phyloP scores from a whole-genome alignment of 2,797 vertebrate species.

The Phaenicophaeus curvirostris region DNA sequence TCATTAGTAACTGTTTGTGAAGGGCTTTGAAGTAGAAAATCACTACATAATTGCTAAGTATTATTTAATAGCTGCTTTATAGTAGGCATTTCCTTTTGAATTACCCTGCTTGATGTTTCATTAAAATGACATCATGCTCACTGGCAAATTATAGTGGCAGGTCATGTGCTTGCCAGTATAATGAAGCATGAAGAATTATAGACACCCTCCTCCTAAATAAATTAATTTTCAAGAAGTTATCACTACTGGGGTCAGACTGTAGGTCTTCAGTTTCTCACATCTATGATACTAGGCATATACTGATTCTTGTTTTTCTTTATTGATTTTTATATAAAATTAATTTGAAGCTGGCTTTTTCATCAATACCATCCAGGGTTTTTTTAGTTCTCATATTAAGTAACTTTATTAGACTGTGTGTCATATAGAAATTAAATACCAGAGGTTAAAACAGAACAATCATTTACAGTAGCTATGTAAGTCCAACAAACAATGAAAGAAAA shows the following conservation, averaged over 20 bases:
- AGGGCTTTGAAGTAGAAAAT: slow-evolving; percentile 66
- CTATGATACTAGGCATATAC: not conserved
- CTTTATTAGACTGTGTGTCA: not conserved
- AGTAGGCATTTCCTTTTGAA: slow-evolving; percentile 48
- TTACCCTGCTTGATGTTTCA: slow-evolving; percentile 53
- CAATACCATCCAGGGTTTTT: not conserved
- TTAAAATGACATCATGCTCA: slow-evolving; percentile 60
- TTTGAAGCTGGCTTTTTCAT: not conserved
- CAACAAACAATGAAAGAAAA: not conserved
- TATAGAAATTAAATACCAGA: not conserved
- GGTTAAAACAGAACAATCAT: not conserved
- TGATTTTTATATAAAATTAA: not conserved
- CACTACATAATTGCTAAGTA: slow-evolving; percentile 48
- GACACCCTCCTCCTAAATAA: not conserved
- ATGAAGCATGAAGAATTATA: slow-evolving; percentile 39
- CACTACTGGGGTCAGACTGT: not conserved
- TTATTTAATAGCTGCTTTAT: slow-evolving; percentile 60
- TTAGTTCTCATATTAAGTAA: not conserved
- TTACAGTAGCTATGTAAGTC: not conserved
- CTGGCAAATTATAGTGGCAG: slow-evolving; percentile 38
- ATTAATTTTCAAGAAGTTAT: slow-evolving; percentile 37
- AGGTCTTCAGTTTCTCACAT: not conserved
- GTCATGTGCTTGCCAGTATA: slow-evolving; percentile 29
- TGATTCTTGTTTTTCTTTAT: not conserved
- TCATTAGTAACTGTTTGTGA: slow-evolving; percentile 52